Base-by-base conservation (phyloP, 2,797 vertebrate genomes). In the Poecile montanus region DNA sequence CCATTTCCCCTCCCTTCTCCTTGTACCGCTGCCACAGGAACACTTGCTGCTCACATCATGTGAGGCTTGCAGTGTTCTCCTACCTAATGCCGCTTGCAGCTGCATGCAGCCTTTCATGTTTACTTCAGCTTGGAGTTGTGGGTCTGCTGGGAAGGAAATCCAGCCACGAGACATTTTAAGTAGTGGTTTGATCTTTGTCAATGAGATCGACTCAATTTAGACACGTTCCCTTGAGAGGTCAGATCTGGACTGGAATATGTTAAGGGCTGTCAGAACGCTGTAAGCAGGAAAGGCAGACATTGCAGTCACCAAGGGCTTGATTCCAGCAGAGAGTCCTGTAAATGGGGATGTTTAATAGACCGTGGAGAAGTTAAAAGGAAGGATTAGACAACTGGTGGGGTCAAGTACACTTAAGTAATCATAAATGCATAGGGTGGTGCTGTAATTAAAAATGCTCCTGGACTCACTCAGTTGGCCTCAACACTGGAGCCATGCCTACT, bases 301-400 rank as follows among this genome's bases (percentile, higher is more conserved):
- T 91, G 88, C 91, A 94, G 13, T 38, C 50, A 85, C 75, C 78
- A 71, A 94, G 71, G 47, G 48, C 67, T 88, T 88, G 85, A 95
- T 89, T 95, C 94, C 94, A 95, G 70, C 95, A 94, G 83, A 92
- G 82, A 88, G 42, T 79, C 89, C 85, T 87, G 71, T 79, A 94
- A 94, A 93, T 79, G 80, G 95, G 94, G 95, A 97, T 97, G 95
- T 95, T 94, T 96, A 95, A 94, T 87, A 96, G 95, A 96, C 96
- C 91, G 15, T 93, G 88, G 85, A 91, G 89, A 96, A 97, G 77
- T 96, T 96, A 95, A 96, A 95, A 97, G 93, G 88, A 86, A 93
- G 95, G 95, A 97, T 97, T 97, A 96, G 93, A 86, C 91, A 93
- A 92, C 85, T 82, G 85, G 66, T 82, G 27, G 73, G 89, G 92